Evolutionary conservation across 2,888 invertebrate genomes (phyloP).

Genomic region (Dioctria rufipes): DNA sequence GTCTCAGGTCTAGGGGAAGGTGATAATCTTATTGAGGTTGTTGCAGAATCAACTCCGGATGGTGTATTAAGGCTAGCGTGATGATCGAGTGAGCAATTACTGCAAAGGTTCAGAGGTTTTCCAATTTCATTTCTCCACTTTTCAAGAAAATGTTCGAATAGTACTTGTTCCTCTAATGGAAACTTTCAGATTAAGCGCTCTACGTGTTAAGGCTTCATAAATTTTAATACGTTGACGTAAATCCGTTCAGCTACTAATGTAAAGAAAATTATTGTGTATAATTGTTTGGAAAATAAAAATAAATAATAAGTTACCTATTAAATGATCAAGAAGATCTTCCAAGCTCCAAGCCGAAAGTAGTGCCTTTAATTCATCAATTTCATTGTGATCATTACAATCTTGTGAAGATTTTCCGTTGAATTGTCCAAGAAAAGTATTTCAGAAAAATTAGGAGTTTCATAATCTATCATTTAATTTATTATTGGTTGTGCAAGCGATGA

Average conservation of each 20-base stretch:
- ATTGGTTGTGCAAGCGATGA: background rate
- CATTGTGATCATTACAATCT: background rate
- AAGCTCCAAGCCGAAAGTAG: background rate
- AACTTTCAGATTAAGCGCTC: background rate
- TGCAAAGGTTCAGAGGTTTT: no score
- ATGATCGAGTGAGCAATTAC: background rate
- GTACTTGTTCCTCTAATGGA: background rate
- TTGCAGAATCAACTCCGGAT: background rate
- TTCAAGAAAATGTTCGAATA: background rate
- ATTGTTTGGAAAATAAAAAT: no score
- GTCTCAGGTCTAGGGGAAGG: background rate
- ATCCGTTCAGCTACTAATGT: background rate
- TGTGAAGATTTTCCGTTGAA: background rate
- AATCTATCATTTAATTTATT: background rate
- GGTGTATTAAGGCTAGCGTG: background rate
- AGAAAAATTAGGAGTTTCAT: no score
- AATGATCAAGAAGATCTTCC: background rate
- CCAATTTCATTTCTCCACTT: background rate
- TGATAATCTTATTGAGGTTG: background rate
- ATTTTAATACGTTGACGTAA: background rate
- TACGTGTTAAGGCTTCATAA: background rate
- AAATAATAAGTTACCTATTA: no score
- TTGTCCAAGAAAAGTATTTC: background rate
- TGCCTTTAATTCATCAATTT: background rate
- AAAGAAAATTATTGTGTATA: background rate